A percentile compares a stretch with the other conserved stretches of the same genome.
These are phyloP conservation scores for Mustelus asterias DNA, from an alignment of 2,113 vertebrate genomes.

Conservation along the genomic window DNA sequence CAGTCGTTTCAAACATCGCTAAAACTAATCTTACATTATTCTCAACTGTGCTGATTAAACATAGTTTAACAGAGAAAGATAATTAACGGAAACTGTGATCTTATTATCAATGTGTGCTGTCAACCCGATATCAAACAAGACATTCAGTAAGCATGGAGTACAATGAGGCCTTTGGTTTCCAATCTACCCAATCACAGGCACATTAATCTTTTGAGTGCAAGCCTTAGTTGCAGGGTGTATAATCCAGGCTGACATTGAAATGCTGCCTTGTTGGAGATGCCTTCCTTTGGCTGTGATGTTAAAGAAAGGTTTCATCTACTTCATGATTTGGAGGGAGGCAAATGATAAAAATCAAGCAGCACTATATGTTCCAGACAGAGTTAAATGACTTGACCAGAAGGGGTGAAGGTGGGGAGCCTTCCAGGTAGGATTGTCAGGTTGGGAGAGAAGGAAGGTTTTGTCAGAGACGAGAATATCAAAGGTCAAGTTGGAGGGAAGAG, in stretches of 20 bases:
- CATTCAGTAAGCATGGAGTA: neutral
- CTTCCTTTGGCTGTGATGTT: neutral
- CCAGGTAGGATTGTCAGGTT: neutral
- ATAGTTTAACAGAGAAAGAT: neutral
- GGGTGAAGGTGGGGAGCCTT: neutral
- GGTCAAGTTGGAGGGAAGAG: neutral
- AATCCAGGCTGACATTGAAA: neutral
- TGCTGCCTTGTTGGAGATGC: too few relatives aligned
- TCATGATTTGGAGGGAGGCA: neutral
- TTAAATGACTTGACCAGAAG: neutral
- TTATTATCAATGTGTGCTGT: neutral
- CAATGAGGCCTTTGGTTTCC: neutral
- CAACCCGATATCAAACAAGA: neutral
- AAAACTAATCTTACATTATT: neutral
- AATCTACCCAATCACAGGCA: neutral
- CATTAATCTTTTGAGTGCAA: neutral
- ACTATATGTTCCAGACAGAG: neutral
- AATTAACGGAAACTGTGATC: neutral
- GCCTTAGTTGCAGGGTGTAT: neutral
- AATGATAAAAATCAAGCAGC: neutral
- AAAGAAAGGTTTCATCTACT: neutral
- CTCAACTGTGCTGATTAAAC: slow-evolving; percentile 11
- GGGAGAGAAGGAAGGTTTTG: neutral
- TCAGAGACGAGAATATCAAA: neutral
- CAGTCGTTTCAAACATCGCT: neutral